Base-by-base conservation (phyloP, 2,888 invertebrate species). In the Andrena camellia region DNA sequence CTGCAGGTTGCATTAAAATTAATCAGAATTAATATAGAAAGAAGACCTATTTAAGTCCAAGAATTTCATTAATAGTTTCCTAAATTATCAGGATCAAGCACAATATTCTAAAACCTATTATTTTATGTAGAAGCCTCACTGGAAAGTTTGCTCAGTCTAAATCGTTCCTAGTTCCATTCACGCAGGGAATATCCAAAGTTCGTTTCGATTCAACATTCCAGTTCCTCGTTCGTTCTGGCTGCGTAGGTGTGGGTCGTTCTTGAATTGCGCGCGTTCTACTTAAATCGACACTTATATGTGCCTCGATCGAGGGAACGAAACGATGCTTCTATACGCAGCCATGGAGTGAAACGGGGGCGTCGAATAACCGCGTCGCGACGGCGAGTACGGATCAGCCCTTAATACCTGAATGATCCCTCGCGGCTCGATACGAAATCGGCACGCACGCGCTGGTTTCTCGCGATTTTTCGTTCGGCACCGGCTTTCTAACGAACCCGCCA, bases 351-450 rank as follows among this genome's bases (percentile, higher is more conserved):
- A 76, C 75, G 67, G 63, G 81, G 59, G 68, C 26, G 66, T 26
- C 63, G 80, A 81, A 78, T 83, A 81, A 80, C 54, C 74, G 70
- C 35, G 42, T 57, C 79, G 81, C 74, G 73, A 73, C 77, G 72
- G 70, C 78, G 82, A 87, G 78, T 82, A 80, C 70, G 70, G 74
- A 80, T 87, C 83, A 72, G 69, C 62, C 52, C 75, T 57, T 80
- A 82, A 86, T 87, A 72, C 82, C 75, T 23, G 78, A 86, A 85
- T 79, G 79, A 85, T 86, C 79, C 77, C 71, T 78, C 35, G 35
- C 60, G 67, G 73, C 62, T 71, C 69, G 77, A 60, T 78, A 67
- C 81, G 57, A 63, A 78, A 80, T 83, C 70, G 54, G 59, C 75
- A 48, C 67, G 10, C 48, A 10, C 26, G 54, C 29, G 59, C 50